Percentiles rank a stretch among this genome's conserved stretches.
Evolutionary conservation across 2,113 vertebrate species (phyloP).

Genomic region (Ictidomys tridecemlineatus): DNA sequence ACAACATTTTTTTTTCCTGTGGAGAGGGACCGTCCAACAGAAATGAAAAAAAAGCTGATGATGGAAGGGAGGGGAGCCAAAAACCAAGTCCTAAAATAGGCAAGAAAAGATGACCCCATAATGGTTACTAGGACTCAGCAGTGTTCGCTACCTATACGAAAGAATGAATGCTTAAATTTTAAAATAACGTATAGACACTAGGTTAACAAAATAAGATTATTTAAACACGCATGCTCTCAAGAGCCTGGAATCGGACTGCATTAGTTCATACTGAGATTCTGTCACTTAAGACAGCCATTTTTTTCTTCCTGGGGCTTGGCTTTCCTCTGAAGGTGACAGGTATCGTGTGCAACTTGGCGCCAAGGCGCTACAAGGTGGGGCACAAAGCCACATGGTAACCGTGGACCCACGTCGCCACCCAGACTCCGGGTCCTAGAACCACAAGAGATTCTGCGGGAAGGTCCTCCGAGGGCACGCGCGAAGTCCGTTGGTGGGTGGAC

Average conservation of each 20-base stretch:
- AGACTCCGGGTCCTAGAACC: no score
- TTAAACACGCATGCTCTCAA: neutral
- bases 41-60: neutral
- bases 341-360: neutral
- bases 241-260: neutral
- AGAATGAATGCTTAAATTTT: neutral
- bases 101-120: neutral
- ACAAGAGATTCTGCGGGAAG: no score
- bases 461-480: no score
- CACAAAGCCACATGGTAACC: no score
- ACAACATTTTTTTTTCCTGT: no score
- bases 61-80: neutral
- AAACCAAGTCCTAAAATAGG: neutral
- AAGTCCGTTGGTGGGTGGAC: rapidly evolving
- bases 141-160: no score
- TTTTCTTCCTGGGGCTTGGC: neutral
- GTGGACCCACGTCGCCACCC: no score
- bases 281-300: no score
- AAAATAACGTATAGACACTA: neutral
- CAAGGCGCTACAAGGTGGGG: no score
- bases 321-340: neutral
- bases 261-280: no score
- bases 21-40: neutral
- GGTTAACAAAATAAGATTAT: neutral
- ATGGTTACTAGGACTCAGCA: neutral